phyloP scores from a whole-genome alignment of 2,797 vertebrate species.

The Catamblyrhynchus diadema region DNA sequence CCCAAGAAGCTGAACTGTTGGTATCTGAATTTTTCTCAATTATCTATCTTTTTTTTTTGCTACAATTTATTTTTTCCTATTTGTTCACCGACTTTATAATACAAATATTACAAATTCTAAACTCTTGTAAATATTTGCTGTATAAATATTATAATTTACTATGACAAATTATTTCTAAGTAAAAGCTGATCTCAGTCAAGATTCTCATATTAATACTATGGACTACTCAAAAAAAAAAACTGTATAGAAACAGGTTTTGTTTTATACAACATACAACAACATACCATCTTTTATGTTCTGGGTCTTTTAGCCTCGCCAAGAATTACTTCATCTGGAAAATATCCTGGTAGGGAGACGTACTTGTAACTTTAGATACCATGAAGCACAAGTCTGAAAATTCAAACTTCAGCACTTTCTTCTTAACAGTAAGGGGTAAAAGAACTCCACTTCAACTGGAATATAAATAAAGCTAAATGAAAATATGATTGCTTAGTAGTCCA shows the following conservation, averaged over 20 bases:
- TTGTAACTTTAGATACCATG: constrained; percentile 21
- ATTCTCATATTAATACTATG: neutral
- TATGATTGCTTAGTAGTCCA: neutral
- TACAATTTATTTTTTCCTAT: neutral
- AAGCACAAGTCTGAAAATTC: constrained; percentile 17
- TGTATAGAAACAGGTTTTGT: neutral
- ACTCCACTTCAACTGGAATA: constrained; percentile 10
- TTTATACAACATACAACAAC: neutral
- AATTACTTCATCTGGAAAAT: constrained; percentile 68
- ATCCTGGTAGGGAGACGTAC: neutral
- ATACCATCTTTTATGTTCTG: constrained; percentile 41
- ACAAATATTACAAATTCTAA: neutral
- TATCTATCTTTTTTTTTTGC: neutral
- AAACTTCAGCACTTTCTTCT: constrained; percentile 29
- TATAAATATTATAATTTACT: neutral
- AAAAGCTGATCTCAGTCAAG: neutral
- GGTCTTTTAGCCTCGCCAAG: constrained; percentile 16
- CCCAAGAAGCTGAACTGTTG: neutral
- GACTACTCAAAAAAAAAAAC: neutral
- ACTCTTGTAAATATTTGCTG: neutral
- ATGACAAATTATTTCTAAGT: neutral
- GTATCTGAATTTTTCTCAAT: neutral
- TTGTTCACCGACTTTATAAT: neutral
- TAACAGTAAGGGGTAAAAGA: constrained; percentile 23
- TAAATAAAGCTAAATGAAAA: constrained; percentile 26